These are phyloP conservation scores for Baryphthengus martii DNA, from an alignment of 2,113 vertebrate species.

Conservation along the genomic window DNA sequence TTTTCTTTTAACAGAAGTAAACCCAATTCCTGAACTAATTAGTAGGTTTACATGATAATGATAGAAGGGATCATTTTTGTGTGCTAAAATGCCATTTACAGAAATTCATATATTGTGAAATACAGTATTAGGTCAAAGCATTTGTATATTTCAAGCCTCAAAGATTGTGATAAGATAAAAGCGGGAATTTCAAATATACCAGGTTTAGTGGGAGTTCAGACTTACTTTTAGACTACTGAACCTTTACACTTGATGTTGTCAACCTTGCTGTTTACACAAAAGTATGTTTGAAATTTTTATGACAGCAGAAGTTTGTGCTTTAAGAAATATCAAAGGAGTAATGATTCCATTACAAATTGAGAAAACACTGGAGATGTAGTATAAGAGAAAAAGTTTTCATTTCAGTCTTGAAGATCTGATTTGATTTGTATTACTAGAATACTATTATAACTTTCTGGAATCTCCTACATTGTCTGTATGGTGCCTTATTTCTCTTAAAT, in stretches of 20 bases:
- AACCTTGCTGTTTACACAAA: neutral
- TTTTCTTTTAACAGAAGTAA: neutral
- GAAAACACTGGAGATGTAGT: neutral
- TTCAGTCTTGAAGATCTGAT: neutral
- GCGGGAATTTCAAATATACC: neutral
- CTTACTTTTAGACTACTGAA: neutral
- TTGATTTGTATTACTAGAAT: neutral
- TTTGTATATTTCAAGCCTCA: neutral
- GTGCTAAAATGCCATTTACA: neutral
- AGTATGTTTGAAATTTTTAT: neutral
- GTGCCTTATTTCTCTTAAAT: neutral
- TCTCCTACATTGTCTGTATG: neutral
- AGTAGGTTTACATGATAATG: neutral
- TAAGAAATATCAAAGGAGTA: neutral
- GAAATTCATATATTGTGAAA: neutral
- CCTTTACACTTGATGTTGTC: neutral
- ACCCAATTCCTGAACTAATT: neutral
- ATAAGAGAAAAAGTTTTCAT: neutral
- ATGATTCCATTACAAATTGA: neutral
- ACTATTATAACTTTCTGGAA: neutral
- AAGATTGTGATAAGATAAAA: neutral
- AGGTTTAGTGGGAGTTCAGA: neutral
- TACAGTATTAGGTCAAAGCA: neutral
- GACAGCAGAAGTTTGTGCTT: neutral
- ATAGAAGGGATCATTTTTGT: neutral